Base-by-base conservation (phyloP, 1,140 invertebrate genomes). In the Drosophila sp. region DNA sequence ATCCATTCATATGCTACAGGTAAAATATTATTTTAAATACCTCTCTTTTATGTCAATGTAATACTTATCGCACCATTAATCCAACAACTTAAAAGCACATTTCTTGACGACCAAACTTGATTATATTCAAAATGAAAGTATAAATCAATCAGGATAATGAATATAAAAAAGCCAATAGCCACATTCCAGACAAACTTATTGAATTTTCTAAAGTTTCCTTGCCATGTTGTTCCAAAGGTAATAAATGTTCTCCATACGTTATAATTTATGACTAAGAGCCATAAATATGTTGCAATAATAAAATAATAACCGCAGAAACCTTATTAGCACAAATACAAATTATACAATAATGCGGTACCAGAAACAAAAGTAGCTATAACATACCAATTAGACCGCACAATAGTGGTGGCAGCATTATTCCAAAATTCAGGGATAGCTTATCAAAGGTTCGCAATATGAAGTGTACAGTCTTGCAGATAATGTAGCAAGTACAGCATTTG, bases 241-340 rank as follows among this genome's bases (percentile, higher is more conserved):
- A 14, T 50, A 32, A 36, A 21, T 14, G 13, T 34, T 53, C 36
- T 53, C 50, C 50, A 36, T 36, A 53, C 21, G n/a, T 53, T 53
- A 36, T 11, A 53, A 27, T 53, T 53, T 9, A 53, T 53, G 4
- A 13, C 13, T 29, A 53, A n/a, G 4, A 53, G 50, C 50, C 50
- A 53, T 3, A 21, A 16, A 21, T 53, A 53, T 18, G 50, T 36
- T 8, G 29, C 8, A 34, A 53, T 3, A n/a, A 36, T n/a, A 16
- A 2, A 16, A 36, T 36, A 53, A 13, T 53, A 53, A 36, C 50
- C 27, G 2, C 2, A 11, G 2, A 36, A 11, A 34, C 13, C 50
- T 53, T 2, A 36, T 7, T 8, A 50, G 32, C 2, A 45, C 4
- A 14, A 29, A 29, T 8, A n/a, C 4, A 29, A 14, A 13, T 25